Evolutionary conservation across 2,113 vertebrate genomes (phyloP).

Genomic region (Cynopterus brachyotis): DNA sequence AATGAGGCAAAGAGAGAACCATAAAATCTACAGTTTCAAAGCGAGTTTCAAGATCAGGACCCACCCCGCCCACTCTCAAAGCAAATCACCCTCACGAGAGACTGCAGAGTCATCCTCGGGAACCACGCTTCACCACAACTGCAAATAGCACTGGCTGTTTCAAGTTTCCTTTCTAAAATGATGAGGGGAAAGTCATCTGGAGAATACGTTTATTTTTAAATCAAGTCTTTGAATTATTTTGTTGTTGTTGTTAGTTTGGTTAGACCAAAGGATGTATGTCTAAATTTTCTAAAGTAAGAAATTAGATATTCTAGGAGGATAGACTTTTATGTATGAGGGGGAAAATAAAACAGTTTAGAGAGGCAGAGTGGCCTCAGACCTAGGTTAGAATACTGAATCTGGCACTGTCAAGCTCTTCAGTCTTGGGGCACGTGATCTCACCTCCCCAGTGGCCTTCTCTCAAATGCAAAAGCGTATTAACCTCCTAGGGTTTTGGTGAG

Average conservation of each 20-base stretch:
- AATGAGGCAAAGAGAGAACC: not conserved
- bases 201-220: not conserved
- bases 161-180: constrained; percentile 4
- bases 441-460: not conserved
- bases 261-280: not conserved
- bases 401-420: not conserved
- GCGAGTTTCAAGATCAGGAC: not conserved
- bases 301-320: not conserved
- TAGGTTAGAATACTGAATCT: not conserved
- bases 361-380: not conserved
- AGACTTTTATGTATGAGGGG: not conserved
- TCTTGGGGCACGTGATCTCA: not conserved
- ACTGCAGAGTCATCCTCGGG: not conserved
- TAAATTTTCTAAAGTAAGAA: constrained; percentile 45
- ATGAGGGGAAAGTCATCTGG: not conserved
- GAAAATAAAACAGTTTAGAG: not conserved
- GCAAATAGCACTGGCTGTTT: not conserved
- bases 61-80: not conserved
- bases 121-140: not conserved
- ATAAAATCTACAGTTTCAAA: not conserved
- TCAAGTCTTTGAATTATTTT: not conserved
- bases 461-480: not conserved
- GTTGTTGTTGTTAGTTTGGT: not conserved
- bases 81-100: not conserved
- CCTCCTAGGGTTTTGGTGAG: not conserved